Evolutionary conservation across 2,113 vertebrate genomes (phyloP).

Genomic region (Ciconia boyciana): DNA sequence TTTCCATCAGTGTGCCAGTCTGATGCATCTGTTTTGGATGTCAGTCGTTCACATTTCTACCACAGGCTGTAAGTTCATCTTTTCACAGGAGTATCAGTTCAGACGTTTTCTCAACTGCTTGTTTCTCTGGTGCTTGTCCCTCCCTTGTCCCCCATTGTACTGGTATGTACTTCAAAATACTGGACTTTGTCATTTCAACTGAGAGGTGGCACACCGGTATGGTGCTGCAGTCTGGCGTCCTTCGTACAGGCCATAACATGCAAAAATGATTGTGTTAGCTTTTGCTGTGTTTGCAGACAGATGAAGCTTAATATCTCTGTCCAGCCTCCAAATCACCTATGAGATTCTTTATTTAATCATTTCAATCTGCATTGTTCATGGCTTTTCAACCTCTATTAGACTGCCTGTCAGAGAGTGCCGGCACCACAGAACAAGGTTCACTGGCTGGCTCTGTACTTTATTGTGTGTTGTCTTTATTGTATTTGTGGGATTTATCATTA

Average conservation of each 20-base stretch:
- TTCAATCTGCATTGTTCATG: not conserved
- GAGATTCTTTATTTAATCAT: not conserved
- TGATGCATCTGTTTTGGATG: not conserved
- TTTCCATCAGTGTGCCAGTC: not conserved
- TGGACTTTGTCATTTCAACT: not conserved
- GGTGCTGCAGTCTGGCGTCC: accelerated
- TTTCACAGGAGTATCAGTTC: not conserved
- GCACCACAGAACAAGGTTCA: not conserved
- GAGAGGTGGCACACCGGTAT: not conserved
- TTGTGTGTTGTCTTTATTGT: not conserved
- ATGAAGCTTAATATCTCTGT: not conserved
- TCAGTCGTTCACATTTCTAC: not conserved
- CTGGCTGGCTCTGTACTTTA: not conserved
- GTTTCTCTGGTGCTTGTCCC: not conserved
- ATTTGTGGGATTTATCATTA: not conserved
- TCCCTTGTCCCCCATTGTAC: not conserved
- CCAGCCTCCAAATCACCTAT: not conserved
- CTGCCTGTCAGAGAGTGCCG: not conserved
- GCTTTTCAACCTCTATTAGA: not conserved
- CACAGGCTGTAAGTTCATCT: not conserved
- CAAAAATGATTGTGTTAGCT: not conserved
- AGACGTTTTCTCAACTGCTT: not conserved
- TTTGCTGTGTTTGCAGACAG: not conserved
- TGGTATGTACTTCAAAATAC: not conserved
- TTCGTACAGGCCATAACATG: not conserved